phyloP scores from a whole-genome alignment of 2,797 vertebrate species.

The Heterohyrax brucei region DNA sequence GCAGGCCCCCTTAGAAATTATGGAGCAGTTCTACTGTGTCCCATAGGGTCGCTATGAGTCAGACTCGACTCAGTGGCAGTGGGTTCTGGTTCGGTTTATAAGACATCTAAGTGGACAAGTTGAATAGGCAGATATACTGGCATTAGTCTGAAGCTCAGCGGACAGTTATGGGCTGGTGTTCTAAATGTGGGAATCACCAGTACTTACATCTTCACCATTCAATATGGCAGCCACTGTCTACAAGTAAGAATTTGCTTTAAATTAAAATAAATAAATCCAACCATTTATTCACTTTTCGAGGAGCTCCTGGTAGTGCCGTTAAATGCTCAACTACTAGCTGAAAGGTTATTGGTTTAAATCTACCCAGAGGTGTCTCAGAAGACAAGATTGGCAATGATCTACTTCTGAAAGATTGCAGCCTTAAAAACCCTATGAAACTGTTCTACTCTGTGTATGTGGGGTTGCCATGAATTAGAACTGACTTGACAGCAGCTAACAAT shows the following conservation, averaged over 20 bases:
- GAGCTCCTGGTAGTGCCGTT: too few relatives aligned
- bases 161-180: background rate
- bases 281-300: slow-evolving; percentile 44
- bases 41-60: too few relatives aligned
- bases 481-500: background rate
- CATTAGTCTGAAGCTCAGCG: background rate
- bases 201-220: background rate
- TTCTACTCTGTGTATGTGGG: background rate
- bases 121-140: slow-evolving; percentile 1
- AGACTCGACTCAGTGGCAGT: too few relatives aligned
- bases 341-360: too few relatives aligned
- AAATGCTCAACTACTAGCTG: too few relatives aligned
- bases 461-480: background rate
- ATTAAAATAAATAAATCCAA: slow-evolving; percentile 44
- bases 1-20: too few relatives aligned
- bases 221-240: background rate
- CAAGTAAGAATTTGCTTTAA: slow-evolving; percentile 22
- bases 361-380: background rate
- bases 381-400: background rate
- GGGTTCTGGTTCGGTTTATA: background rate
- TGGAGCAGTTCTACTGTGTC: too few relatives aligned
- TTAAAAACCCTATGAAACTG: background rate
- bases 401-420: background rate
- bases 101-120: background rate
- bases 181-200: background rate